Percentiles rank a stretch among this genome's conserved stretches.
phyloP scores from a whole-genome alignment of 2,888 invertebrate genomes.

The Conops quadrifasciatus region DNA sequence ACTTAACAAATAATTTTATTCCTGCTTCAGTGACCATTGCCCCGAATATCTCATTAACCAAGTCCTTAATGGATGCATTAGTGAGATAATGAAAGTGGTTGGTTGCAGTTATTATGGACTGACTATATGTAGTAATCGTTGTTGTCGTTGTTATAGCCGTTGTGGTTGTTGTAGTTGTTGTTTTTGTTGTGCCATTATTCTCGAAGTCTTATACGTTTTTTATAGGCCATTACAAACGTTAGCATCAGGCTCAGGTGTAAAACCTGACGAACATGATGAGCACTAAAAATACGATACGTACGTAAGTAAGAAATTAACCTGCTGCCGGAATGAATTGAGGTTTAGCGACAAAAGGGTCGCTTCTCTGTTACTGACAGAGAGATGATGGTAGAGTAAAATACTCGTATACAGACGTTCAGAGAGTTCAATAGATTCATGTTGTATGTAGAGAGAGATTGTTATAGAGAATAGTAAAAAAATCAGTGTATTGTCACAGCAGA shows the following conservation, averaged over 20 bases:
- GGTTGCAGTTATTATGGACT: constrained; percentile 23
- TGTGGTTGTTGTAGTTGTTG: constrained; percentile 38
- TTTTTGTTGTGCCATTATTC: constrained; percentile 25
- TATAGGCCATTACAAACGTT: constrained; percentile 2
- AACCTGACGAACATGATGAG: constrained; percentile 35
- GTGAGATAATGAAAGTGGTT: constrained; percentile 41
- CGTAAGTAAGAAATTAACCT: constrained; percentile 23
- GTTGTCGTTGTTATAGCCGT: constrained; percentile 44
- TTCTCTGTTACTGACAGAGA: neutral
- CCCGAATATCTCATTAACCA: constrained; percentile 22
- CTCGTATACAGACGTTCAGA: neutral
- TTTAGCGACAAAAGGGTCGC: neutral
- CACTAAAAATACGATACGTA: constrained; percentile 24
- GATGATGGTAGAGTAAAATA: neutral
- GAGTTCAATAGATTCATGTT: too few species aligned
- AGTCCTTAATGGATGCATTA: constrained; percentile 29
- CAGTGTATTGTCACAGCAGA: constrained; percentile 2
- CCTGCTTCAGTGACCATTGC: constrained; percentile 43
- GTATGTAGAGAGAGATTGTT: too few species aligned
- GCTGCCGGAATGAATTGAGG: constrained; percentile 5
- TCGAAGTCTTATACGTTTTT: neutral
- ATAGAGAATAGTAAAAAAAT: neutral
- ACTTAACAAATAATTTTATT: constrained; percentile 32
- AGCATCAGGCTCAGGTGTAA: constrained; percentile 31
- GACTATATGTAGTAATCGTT: constrained; percentile 19